Percentiles rank a stretch among this genome's conserved stretches.
Evolutionary conservation across 2,888 invertebrate genomes (phyloP).

Genomic region (Microctonus aethiopoides): DNA sequence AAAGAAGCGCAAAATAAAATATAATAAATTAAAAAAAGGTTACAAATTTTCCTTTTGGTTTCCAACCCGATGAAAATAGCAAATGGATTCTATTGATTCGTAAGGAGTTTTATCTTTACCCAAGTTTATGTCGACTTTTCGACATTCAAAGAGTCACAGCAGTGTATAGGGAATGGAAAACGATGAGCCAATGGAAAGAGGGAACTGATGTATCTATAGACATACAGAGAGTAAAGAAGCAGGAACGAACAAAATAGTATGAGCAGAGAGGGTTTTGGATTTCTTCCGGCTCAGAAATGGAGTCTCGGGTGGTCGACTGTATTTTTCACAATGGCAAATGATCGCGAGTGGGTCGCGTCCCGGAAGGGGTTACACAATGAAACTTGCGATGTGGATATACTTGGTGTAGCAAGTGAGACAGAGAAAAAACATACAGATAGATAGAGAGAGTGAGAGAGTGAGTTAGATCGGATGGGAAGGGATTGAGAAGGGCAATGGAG

Average conservation of each 20-base stretch:
- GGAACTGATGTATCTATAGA: background rate
- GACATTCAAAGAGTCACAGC: background rate
- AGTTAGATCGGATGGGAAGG: conserved; percentile 5
- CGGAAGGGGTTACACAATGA: conserved; percentile 31
- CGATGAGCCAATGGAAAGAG: background rate
- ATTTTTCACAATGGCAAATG: conserved; percentile 46
- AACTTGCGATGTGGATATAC: conserved; percentile 17
- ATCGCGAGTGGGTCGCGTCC: conserved; percentile 41
- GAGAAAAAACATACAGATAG: background rate
- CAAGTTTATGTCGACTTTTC: background rate
- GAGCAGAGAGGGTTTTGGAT: background rate
- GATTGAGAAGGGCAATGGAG: conserved; percentile 34
- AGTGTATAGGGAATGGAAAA: background rate
- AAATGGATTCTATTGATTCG: conserved; percentile 24
- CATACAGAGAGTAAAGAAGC: background rate
- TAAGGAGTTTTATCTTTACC: conserved; percentile 13
- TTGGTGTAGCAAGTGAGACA: conserved; percentile 22
- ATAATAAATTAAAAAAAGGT: background rate
- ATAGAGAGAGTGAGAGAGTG: conserved; percentile 12
- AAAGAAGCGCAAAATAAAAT: background rate
- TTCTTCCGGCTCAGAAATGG: conserved; percentile 1
- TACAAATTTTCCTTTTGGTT: background rate
- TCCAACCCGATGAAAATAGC: conserved; percentile 19
- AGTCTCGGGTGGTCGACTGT: conserved; percentile 37
- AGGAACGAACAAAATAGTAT: background rate